Evolutionary conservation across 2,797 vertebrate genomes (phyloP).

Genomic region (Sebastes hubbsi): DNA sequence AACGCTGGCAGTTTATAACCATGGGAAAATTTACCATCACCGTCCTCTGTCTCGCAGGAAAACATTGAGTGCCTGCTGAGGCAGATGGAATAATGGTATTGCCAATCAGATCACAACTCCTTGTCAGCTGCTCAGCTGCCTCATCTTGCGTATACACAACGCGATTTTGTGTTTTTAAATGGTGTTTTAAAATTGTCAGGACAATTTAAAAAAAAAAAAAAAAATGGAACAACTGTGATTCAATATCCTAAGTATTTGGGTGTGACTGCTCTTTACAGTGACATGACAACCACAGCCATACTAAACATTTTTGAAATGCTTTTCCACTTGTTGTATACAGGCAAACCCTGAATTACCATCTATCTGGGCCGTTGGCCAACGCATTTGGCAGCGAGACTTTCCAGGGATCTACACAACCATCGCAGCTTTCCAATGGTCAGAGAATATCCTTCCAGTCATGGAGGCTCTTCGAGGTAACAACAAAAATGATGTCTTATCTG

Average conservation of each 20-base stretch:
- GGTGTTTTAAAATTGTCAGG: not conserved
- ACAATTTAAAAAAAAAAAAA: no score
- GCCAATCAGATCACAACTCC: not conserved
- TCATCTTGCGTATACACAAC: not conserved
- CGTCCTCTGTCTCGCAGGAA: no score
- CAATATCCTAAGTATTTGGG: not conserved
- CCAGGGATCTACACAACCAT: conserved; percentile 94
- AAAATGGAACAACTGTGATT: not conserved
- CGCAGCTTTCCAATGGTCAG: conserved; percentile 91
- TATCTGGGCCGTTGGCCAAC: conserved; percentile 94
- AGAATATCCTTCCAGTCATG: conserved; percentile 94
- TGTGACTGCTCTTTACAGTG: conserved; percentile 1
- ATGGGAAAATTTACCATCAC: no score
- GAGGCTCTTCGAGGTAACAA: conserved; percentile 92
- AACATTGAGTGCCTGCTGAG: not conserved
- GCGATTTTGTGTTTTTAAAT: not conserved
- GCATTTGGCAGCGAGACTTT: conserved; percentile 97
- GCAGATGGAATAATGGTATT: not conserved
- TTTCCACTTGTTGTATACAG: conserved; percentile 71
- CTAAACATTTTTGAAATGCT: conserved; percentile 2
- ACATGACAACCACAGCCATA: not conserved
- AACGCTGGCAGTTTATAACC: not conserved
- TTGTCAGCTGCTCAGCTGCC: not conserved
- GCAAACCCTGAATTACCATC: conserved; percentile 91
- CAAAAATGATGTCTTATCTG: not conserved